Conservation (phyloP, 2,888 invertebrate genomes). For the Macrosoma leucophasiata region DNA sequence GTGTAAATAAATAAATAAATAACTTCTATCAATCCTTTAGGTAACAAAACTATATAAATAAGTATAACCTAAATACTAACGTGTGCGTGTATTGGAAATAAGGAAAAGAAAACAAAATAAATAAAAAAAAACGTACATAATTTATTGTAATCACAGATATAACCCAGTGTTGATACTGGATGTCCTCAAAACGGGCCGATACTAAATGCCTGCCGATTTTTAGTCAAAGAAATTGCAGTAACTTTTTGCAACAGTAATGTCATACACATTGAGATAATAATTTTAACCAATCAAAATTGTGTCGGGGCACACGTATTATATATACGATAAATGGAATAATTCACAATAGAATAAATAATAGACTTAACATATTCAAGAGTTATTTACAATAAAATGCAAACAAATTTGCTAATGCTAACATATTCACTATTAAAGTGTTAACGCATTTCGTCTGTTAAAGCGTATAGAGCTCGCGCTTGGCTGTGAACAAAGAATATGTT, state of each 20-base stretch:
- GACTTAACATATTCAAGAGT: conserved; percentile 55
- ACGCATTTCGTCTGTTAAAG: too few relatives aligned
- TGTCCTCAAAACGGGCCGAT: conserved; percentile 31
- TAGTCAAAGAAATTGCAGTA: conserved; percentile 28
- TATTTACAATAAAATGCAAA: conserved; percentile 66
- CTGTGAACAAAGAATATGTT: too few relatives aligned
- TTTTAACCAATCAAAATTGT: conserved; percentile 18
- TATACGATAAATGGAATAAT: conserved; percentile 36
- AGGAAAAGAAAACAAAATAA: conserved; percentile 37
- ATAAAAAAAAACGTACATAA: conserved; percentile 49
- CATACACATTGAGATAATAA: conserved; percentile 12
- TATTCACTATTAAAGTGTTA: too few relatives aligned
- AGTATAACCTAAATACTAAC: too few relatives aligned
- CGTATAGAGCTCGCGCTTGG: too few relatives aligned
- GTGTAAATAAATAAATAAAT: too few relatives aligned
- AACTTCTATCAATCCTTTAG: too few relatives aligned
- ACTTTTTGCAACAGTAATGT: background rate
- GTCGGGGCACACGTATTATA: too few relatives aligned
- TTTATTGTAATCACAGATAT: conserved; percentile 69
- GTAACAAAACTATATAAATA: too few relatives aligned
- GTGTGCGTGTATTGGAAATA: too few relatives aligned
- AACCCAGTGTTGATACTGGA: conserved; percentile 34
- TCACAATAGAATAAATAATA: conserved; percentile 37
- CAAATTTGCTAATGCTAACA: conserved; percentile 58
- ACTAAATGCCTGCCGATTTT: conserved; percentile 28